A percentile compares a stretch with the other conserved stretches of the same genome.
These are phyloP conservation scores for Vulpes lagopus DNA, from an alignment of 2,113 vertebrate genomes.

Conservation along the genomic window DNA sequence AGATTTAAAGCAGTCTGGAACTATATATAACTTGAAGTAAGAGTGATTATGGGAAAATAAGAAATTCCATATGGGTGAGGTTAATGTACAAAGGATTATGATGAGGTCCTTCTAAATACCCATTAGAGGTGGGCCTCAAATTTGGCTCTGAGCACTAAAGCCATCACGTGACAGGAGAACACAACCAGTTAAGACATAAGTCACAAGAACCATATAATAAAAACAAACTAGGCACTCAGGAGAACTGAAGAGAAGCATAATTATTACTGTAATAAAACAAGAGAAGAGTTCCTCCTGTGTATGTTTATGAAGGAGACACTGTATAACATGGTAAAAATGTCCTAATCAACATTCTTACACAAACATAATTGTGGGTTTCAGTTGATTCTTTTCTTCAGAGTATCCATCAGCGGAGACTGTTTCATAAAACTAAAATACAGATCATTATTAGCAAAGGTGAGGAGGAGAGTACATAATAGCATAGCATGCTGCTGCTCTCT, in stretches of 20 bases:
- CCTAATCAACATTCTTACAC: constrained; percentile 42
- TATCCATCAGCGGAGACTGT: neutral
- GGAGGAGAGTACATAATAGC: neutral
- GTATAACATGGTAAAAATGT: neutral
- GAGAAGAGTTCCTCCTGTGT: constrained; percentile 47
- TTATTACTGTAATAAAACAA: constrained; percentile 68
- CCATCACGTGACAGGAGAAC: neutral
- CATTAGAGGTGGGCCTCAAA: neutral
- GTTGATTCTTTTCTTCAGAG: constrained; percentile 13
- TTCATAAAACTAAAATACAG: constrained; percentile 31
- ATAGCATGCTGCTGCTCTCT: neutral
- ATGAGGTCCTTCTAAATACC: constrained; percentile 17
- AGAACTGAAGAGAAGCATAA: constrained; percentile 56
- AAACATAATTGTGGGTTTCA: constrained; percentile 38
- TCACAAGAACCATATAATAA: constrained; percentile 11
- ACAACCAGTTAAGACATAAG: constrained; percentile 27
- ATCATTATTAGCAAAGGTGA: neutral
- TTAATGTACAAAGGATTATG: neutral
- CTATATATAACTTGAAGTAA: neutral
- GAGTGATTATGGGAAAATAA: neutral
- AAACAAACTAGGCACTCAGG: constrained; percentile 48
- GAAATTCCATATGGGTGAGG: neutral
- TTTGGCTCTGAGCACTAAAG: neutral
- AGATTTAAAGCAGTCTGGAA: constrained; percentile 53
- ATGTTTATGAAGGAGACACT: constrained; percentile 59